phyloP scores from a whole-genome alignment of 1,140 invertebrate genomes.

The Eurosta solidaginis region DNA sequence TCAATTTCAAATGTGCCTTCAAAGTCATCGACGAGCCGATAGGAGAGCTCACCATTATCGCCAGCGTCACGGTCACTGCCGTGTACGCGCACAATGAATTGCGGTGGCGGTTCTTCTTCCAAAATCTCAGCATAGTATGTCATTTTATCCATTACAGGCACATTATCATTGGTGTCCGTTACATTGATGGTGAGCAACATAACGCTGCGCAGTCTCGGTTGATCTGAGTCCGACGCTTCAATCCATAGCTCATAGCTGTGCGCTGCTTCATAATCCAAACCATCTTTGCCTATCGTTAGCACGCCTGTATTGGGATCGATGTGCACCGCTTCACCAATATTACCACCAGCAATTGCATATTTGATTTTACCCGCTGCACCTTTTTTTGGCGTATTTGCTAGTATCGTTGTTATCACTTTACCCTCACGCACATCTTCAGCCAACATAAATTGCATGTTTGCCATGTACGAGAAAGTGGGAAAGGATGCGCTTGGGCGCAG shows the following conservation, averaged over 20 bases:
- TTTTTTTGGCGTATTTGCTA: conserved; percentile 75
- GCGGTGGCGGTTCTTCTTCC: conserved; percentile 88
- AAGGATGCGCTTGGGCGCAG: conserved; percentile 75
- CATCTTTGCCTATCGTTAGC: conserved; percentile 74
- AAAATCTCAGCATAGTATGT: conserved; percentile 83
- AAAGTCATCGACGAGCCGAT: conserved; percentile 75
- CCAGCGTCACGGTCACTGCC: conserved; percentile 88
- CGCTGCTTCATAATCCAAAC: conserved; percentile 87
- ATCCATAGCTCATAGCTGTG: conserved; percentile 90
- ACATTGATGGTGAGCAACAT: conserved; percentile 81
- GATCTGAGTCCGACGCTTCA: conserved; percentile 84
- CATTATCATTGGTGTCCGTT: conserved; percentile 90
- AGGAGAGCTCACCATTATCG: conserved; percentile 82
- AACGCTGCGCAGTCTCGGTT: conserved; percentile 76
- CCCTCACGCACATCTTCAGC: conserved; percentile 79
- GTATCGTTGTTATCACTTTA: conserved; percentile 72
- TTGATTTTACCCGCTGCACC: conserved; percentile 70
- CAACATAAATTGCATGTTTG: conserved; percentile 74
- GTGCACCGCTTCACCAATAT: conserved; percentile 81
- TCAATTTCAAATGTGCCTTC: conserved; percentile 82
- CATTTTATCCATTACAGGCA: conserved; percentile 77
- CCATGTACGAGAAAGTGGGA: conserved; percentile 72
- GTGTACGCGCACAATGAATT: conserved; percentile 74
- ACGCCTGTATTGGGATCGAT: conserved; percentile 81
- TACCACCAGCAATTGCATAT: conserved; percentile 89